These are phyloP conservation scores for Gryllus longicercus DNA, from an alignment of 2,888 invertebrate species.

Conservation along the genomic window DNA sequence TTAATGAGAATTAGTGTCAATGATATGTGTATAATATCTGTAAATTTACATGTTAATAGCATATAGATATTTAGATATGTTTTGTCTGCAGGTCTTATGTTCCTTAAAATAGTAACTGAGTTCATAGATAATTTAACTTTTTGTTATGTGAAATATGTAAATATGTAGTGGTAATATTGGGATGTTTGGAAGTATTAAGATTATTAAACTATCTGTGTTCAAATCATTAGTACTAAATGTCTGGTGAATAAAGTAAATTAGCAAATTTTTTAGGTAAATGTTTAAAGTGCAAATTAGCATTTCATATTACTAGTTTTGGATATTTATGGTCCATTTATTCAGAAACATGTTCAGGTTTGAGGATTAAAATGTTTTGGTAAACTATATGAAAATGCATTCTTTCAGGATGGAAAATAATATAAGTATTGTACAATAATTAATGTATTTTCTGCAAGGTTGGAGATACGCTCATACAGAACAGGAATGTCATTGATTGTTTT, in stretches of 20 bases:
- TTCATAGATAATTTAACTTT: not conserved
- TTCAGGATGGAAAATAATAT: not conserved
- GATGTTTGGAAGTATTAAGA: not conserved
- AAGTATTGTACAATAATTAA: not conserved
- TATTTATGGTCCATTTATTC: no score
- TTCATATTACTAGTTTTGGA: not conserved
- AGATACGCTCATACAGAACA: not conserved
- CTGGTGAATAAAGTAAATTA: constrained; percentile 2
- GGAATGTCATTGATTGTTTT: not conserved
- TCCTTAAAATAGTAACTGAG: not conserved
- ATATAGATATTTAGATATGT: not conserved
- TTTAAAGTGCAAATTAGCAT: not conserved
- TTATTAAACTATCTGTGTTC: not conserved
- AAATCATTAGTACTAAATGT: not conserved
- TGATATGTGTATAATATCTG: constrained; percentile 8
- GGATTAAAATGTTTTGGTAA: not conserved
- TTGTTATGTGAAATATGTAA: not conserved
- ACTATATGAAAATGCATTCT: not conserved
- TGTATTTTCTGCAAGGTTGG: not conserved
- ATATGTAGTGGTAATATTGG: not conserved
- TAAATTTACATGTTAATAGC: not conserved
- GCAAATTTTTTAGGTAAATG: not conserved
- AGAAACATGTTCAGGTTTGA: not conserved
- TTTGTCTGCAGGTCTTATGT: not conserved
- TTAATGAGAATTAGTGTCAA: not conserved